Conservation (phyloP, 2,888 invertebrate genomes). For the Tetropium fuscum region DNA sequence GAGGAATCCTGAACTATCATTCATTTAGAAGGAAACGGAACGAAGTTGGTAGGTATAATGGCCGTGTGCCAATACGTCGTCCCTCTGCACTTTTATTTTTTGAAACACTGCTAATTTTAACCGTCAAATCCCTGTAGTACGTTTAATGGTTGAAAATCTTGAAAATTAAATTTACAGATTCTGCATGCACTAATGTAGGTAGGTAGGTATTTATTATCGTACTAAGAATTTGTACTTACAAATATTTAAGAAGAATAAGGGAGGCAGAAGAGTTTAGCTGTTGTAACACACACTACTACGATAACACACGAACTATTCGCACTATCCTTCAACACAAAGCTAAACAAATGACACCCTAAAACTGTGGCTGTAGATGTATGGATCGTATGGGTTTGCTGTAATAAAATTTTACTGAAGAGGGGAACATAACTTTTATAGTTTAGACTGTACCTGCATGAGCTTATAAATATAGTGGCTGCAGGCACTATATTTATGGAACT, state of each 20-base stretch:
- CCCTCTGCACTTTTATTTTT: background rate
- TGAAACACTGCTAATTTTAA: background rate
- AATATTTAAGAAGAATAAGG: no score
- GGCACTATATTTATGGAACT: background rate
- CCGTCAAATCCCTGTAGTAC: background rate
- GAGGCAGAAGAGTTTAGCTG: no score
- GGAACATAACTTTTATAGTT: conserved; percentile 34
- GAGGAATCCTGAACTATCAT: conserved; percentile 45
- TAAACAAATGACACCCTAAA: conserved; percentile 53
- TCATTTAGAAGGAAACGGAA: conserved; percentile 12
- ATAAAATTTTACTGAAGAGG: conserved; percentile 43
- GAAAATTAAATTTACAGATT: no score
- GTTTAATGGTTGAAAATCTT: no score
- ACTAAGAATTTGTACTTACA: no score
- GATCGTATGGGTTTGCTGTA: conserved; percentile 14
- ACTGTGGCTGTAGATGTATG: conserved; percentile 41
- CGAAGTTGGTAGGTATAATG: conserved; percentile 8
- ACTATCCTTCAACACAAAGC: conserved; percentile 42
- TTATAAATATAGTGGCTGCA: no score
- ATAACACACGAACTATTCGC: conserved; percentile 18
- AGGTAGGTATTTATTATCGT: no score
- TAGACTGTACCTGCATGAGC: conserved; percentile 42
- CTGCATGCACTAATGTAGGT: no score
- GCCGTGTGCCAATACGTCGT: conserved; percentile 18
- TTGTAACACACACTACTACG: background rate